phyloP scores from a whole-genome alignment of 2,888 invertebrate species.

The Odontocerum albicorne region DNA sequence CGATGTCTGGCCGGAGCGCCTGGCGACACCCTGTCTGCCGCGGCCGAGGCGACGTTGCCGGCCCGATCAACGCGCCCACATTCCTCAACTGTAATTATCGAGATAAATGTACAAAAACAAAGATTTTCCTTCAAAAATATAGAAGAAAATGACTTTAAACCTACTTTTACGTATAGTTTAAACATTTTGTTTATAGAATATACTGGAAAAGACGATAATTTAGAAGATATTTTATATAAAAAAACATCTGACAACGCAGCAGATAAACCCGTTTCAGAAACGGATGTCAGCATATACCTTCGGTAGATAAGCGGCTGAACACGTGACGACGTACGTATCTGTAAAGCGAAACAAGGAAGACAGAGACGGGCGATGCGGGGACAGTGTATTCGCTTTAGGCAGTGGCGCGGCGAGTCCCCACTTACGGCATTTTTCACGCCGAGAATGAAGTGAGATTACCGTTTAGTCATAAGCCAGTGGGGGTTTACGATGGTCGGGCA shows the following conservation, averaged over 20 bases:
- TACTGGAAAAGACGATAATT: too few relatives aligned
- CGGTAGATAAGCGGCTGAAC: slow-evolving; percentile 30
- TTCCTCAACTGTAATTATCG: slow-evolving; percentile 39
- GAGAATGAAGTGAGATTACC: slow-evolving; percentile 68
- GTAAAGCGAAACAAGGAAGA: slow-evolving; percentile 19
- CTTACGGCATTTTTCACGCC: slow-evolving; percentile 66
- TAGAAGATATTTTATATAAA: too few relatives aligned
- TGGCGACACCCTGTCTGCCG: slow-evolving; percentile 95
- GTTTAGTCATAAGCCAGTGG: slow-evolving; percentile 55
- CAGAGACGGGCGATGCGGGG: slow-evolving; percentile 29
- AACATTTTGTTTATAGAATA: background rate
- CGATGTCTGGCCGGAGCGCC: slow-evolving; percentile 78
- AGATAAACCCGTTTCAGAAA: slow-evolving; percentile 71
- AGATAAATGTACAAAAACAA: too few relatives aligned
- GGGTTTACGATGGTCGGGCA: slow-evolving; percentile 57
- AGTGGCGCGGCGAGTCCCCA: slow-evolving; percentile 22
- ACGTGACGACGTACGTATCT: slow-evolving; percentile 39
- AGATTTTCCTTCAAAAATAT: too few relatives aligned
- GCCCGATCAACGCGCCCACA: slow-evolving; percentile 37
- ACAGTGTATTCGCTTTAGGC: slow-evolving; percentile 31
- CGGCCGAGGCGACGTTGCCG: slow-evolving; percentile 74
- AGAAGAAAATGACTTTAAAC: too few relatives aligned
- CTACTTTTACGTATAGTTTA: too few relatives aligned
- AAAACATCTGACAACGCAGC: slow-evolving; percentile 57
- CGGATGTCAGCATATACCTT: slow-evolving; percentile 64